A percentile compares a stretch with the other conserved stretches of the same genome.
Evolutionary conservation across 2,797 vertebrate genomes (phyloP).

Genomic region (Falco peregrinus): DNA sequence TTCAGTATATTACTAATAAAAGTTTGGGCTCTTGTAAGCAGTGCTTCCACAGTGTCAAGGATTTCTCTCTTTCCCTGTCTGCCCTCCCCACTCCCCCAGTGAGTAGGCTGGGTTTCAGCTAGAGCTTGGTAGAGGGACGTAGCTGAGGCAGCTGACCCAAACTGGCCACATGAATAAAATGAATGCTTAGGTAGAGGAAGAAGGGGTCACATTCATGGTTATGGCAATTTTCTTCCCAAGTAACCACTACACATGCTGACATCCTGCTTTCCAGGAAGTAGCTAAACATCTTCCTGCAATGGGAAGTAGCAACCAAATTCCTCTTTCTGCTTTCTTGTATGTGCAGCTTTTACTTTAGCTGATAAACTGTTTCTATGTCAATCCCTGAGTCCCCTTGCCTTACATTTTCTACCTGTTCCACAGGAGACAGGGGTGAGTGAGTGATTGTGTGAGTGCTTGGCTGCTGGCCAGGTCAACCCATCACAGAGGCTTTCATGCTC

Average conservation of each 20-base stretch:
- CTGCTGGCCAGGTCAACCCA: not conserved
- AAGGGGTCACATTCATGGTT: fast-evolving
- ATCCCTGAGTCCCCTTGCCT: not conserved
- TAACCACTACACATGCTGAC: not conserved
- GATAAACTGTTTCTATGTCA: not conserved
- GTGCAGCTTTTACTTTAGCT: not conserved
- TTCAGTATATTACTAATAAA: not conserved
- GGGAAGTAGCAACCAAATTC: not conserved
- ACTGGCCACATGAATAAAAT: not conserved
- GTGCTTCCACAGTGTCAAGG: not conserved
- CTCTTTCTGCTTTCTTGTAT: not conserved
- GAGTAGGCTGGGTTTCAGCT: not conserved
- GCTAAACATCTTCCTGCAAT: not conserved
- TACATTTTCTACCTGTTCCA: not conserved
- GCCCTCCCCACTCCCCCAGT: fast-evolving
- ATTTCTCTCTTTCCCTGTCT: not conserved
- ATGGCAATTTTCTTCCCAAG: not conserved
- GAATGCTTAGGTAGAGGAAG: not conserved
- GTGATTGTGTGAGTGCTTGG: not conserved
- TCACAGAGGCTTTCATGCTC: not conserved
- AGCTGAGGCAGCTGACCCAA: not conserved
- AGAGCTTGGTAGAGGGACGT: not conserved
- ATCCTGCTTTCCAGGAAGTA: not conserved
- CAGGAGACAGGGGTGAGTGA: fast-evolving
- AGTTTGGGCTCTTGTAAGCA: not conserved